These are phyloP conservation scores for Oreochromis tanganicae DNA, from an alignment of 2,113 vertebrate genomes.

Conservation along the genomic window DNA sequence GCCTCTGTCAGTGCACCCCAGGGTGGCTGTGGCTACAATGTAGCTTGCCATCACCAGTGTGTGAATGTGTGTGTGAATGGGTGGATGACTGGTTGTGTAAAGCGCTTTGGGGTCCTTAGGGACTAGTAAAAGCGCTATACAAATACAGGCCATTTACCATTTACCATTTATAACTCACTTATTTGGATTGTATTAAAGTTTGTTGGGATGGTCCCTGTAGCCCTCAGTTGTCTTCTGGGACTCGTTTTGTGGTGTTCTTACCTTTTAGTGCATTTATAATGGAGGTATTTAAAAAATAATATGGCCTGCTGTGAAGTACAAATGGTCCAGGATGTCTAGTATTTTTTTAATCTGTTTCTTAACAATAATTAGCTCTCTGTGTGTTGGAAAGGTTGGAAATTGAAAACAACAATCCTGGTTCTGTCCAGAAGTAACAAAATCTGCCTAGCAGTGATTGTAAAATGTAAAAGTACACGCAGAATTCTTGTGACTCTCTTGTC, in stretches of 20 bases:
- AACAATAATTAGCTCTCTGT: fast-evolving
- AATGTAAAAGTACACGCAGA: neutral
- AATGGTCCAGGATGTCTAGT: neutral
- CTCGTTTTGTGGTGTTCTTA: neutral
- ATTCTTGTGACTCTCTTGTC: neutral
- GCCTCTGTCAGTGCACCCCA: too few relatives aligned
- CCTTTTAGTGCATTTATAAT: neutral
- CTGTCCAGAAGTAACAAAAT: neutral
- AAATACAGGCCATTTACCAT: too few relatives aligned
- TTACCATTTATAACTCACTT: neutral
- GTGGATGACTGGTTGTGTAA: too few relatives aligned
- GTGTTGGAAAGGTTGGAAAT: neutral
- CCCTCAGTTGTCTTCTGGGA: neutral
- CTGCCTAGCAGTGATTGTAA: neutral
- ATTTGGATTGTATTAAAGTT: neutral
- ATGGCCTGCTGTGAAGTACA: neutral
- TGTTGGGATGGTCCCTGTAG: neutral
- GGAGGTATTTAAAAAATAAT: neutral
- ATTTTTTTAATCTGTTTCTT: neutral
- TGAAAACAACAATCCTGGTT: neutral
- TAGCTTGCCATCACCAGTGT: too few relatives aligned
- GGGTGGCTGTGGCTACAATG: too few relatives aligned
- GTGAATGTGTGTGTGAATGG: too few relatives aligned
- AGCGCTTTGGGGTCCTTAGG: too few relatives aligned
- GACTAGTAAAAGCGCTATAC: too few relatives aligned